Evolutionary conservation across 2,888 invertebrate genomes (phyloP), one percentile per base, ranked within the genome.

Genomic region (Aradus depressus): DNA sequence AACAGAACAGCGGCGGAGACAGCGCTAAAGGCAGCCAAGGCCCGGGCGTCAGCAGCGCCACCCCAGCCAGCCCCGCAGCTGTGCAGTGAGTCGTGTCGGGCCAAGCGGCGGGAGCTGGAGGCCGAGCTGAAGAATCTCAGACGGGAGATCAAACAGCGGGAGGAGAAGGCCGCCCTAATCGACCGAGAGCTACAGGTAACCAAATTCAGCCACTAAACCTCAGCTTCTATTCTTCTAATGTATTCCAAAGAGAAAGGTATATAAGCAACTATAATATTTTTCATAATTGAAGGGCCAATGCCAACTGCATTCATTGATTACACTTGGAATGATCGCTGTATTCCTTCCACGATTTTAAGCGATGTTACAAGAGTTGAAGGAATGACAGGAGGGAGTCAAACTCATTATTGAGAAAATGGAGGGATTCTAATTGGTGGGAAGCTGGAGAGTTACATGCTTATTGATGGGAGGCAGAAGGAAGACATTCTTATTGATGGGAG

Each of bases 1-100:
- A 76, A 81, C 62, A 78, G 88, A 61, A 73, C 79, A 45, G 76
- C 78, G 22, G 70, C 79, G 26, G 89, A 90, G 65, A 75, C 79
- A 44, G 86, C 84, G 64, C 67, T 88, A 53, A 75, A 75, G 58
- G 76, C 79, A 53, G 41, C 41, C 14, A 49, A 71, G 78, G 49
- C 49, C 10, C 18, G 49, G 37, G 26, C 50, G 32, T 35, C 55
- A 87, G 23, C 55, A 23, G 35, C 55, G 16, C 41, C 50, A 50
- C 38, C 55, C 19, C 31, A 16, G 22, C 47, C 47, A 3, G 23
- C 47, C 10, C 38, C 38, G 19, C 47, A 37, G 12, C 25, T 38
- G 21, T 84, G 83, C 65, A 76, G 78, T 60, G 79, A 81, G 48
- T 70, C 70, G 41, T 84, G 84, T 69, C 74, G 80, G 66, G 61